Conservation (phyloP, 2,888 invertebrate genomes). For the Dugesia japonica region DNA sequence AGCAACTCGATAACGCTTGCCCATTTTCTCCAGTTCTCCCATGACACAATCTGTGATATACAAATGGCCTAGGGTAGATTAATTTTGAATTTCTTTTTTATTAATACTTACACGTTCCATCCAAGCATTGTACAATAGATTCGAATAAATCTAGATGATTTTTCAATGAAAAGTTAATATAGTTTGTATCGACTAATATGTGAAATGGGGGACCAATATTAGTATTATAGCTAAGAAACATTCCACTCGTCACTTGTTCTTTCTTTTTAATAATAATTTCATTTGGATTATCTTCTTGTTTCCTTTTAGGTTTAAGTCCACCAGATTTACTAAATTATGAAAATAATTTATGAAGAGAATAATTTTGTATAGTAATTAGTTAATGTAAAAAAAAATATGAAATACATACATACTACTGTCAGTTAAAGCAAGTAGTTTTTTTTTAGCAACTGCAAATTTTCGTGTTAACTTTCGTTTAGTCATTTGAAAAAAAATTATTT, state of each 20-base stretch:
- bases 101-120: conserved; percentile 63
- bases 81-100: no score
- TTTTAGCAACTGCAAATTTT: background rate
- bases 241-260: background rate
- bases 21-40: conserved; percentile 88
- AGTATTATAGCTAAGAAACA: conserved; percentile 81
- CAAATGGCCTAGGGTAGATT: conserved; percentile 68
- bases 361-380: no score
- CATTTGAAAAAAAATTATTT: background rate
- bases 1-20: conserved; percentile 80
- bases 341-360: no score
- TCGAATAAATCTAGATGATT: conserved; percentile 87
- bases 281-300: background rate
- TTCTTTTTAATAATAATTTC: background rate
- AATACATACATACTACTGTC: background rate
- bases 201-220: conserved; percentile 95
- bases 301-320: background rate
- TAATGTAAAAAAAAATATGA: no score
- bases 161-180: conserved; percentile 91
- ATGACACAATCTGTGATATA: conserved; percentile 95
- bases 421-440: background rate
- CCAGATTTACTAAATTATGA: background rate
- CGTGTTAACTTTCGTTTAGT: background rate
- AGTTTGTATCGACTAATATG: conserved; percentile 86
- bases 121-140: conserved; percentile 95